These are phyloP conservation scores for Adelosebastes latens DNA, from an alignment of 2,797 vertebrate genomes.

Conservation along the genomic window DNA sequence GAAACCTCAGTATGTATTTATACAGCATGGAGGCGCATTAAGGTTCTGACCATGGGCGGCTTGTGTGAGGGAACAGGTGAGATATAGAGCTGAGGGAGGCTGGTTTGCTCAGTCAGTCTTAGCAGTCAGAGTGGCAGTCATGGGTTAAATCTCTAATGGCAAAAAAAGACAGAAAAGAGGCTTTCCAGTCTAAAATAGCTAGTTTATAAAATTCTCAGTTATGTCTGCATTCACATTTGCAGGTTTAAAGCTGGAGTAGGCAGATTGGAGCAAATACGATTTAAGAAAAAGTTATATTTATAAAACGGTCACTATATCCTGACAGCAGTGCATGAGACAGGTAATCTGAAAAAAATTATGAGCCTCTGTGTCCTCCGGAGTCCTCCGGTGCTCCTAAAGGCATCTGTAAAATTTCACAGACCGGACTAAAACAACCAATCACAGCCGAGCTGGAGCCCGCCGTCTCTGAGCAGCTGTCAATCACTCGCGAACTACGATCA, in stretches of 20 bases:
- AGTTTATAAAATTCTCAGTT: slow-evolving; percentile 5
- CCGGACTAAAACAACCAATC: no score
- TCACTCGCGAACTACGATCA: no score
- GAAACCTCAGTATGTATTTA: slow-evolving; percentile 67
- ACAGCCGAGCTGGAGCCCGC: no score
- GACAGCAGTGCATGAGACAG: no score
- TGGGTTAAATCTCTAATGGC: slow-evolving; percentile 46
- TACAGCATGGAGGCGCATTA: slow-evolving; percentile 68
- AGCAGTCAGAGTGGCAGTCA: slow-evolving; percentile 35
- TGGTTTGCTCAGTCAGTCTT: slow-evolving; percentile 38
- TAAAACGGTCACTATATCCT: no score
- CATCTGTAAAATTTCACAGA: no score
- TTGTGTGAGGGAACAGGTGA: slow-evolving; percentile 51
- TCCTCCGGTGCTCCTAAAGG: no score
- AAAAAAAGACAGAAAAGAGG: slow-evolving; percentile 6
- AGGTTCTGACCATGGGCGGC: slow-evolving; percentile 51
- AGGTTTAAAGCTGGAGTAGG: neutral
- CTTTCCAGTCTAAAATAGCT: slow-evolving; percentile 10
- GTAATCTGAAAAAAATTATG: no score
- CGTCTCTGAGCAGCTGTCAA: no score
- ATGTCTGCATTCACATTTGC: neutral
- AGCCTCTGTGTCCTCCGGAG: fast-evolving
- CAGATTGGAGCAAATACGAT: no score
- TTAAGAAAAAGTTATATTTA: no score
- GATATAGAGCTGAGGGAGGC: slow-evolving; percentile 38